Percentiles rank a stretch among this genome's conserved stretches.
Conservation (phyloP, 1,140 invertebrate genomes). For the Trichonephila clavata region DNA sequence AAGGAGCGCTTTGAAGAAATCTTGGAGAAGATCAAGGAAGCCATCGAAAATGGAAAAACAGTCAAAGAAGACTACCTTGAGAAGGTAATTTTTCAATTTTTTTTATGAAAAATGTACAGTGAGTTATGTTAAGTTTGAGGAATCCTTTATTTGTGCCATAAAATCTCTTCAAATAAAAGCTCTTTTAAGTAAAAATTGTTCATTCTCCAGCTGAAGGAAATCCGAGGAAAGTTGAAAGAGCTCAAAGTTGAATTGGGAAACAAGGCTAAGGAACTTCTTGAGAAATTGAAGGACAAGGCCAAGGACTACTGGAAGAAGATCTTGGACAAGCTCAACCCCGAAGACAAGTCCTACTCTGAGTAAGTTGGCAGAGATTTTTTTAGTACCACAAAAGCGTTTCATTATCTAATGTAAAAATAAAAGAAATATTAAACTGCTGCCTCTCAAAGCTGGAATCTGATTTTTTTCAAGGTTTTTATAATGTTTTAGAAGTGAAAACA, state of each 20-base stretch:
- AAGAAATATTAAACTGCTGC: background rate
- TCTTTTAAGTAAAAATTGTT: background rate
- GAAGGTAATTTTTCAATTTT: background rate
- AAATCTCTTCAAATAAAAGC: background rate
- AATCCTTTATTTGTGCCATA: too few relatives aligned
- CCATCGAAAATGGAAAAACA: slow-evolving; percentile 8
- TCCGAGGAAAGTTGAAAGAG: background rate
- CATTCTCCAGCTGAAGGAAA: slow-evolving; percentile 23
- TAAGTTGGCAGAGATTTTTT: background rate
- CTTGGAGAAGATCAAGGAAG: slow-evolving; percentile 69
- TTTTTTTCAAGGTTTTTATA: too few relatives aligned
- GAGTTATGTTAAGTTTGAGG: too few relatives aligned
- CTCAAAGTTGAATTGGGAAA: background rate
- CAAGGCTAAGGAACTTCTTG: slow-evolving; percentile 20
- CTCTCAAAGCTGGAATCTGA: too few relatives aligned
- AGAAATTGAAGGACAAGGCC: slow-evolving; percentile 50
- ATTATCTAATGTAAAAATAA: background rate
- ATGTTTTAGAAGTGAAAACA: too few relatives aligned
- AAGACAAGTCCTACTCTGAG: background rate
- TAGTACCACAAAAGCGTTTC: background rate
- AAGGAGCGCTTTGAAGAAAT: slow-evolving; percentile 55
- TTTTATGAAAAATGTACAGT: too few relatives aligned
- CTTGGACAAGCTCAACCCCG: slow-evolving; percentile 11
- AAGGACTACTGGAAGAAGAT: slow-evolving; percentile 51
- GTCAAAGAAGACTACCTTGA: slow-evolving; percentile 40